Evolutionary conservation across 2,797 vertebrate species (phyloP).

Genomic region (Cirrhinus molitorella): DNA sequence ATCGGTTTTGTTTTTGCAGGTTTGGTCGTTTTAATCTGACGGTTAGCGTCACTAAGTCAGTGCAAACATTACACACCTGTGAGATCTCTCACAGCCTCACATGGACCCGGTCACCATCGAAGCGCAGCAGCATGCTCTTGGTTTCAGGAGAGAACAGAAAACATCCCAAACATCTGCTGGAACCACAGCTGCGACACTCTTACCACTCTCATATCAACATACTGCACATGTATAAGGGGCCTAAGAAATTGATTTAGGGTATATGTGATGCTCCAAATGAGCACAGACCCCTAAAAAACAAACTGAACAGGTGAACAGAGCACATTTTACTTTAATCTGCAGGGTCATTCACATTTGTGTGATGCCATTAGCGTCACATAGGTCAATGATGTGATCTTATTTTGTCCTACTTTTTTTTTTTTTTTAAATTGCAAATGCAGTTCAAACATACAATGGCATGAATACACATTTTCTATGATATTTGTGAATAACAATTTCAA

Average conservation of each 20-base stretch:
- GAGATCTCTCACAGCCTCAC: slow-evolving; percentile 69
- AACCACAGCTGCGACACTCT: background rate
- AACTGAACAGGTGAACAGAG: background rate
- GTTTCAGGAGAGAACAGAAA: slow-evolving; percentile 69
- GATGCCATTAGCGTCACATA: background rate
- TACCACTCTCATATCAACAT: background rate
- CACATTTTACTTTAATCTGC: background rate
- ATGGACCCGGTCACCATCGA: slow-evolving; percentile 37
- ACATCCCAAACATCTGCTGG: slow-evolving; percentile 66
- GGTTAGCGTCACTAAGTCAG: slow-evolving; percentile 37
- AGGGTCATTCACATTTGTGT: background rate
- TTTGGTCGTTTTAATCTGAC: slow-evolving; percentile 59
- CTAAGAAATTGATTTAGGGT: background rate
- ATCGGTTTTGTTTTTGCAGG: slow-evolving; percentile 56
- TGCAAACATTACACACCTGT: slow-evolving; percentile 77
- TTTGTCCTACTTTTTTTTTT: background rate
- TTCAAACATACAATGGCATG: background rate
- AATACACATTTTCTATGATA: background rate
- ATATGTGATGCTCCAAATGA: background rate
- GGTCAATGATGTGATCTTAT: background rate
- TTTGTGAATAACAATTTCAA: background rate
- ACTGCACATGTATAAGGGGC: background rate
- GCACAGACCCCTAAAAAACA: background rate
- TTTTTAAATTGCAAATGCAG: background rate
- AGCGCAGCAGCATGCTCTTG: slow-evolving; percentile 49